A percentile compares a stretch with the other conserved stretches of the same genome.
Evolutionary conservation across 2,113 vertebrate species (phyloP).

Genomic region (Phainopepla nitens): DNA sequence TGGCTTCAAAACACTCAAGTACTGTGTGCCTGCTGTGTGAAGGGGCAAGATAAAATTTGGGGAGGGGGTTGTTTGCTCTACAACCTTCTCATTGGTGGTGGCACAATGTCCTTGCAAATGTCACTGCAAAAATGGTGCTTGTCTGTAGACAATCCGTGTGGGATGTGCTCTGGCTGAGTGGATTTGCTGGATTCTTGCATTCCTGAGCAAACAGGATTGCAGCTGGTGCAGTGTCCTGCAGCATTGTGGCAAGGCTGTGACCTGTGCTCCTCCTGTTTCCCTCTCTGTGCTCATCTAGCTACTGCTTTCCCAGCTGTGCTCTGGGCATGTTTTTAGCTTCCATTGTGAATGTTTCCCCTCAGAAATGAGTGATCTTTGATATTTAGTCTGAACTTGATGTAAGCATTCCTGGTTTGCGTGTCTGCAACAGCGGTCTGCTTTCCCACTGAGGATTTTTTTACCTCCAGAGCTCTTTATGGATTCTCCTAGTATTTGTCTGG

Average conservation of each 20-base stretch:
- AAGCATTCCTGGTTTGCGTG: background rate
- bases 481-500: background rate
- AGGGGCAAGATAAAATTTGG: background rate
- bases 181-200: background rate
- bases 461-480: background rate
- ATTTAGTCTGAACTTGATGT: background rate
- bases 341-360: background rate
- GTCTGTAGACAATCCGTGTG: background rate
- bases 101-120: background rate
- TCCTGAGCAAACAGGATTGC: background rate
- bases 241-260: fast-evolving
- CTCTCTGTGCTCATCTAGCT: background rate
- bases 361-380: background rate
- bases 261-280: background rate
- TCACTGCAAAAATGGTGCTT: background rate
- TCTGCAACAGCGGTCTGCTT: background rate
- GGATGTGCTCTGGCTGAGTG: too few relatives aligned
- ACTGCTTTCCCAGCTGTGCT: background rate
- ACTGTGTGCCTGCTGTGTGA: fast-evolving
- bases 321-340: background rate
- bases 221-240: background rate
- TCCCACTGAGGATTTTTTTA: background rate
- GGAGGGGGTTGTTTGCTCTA: background rate
- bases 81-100: background rate
- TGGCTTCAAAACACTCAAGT: background rate